These are phyloP conservation scores for Polyommatus iphigenia DNA, from an alignment of 2,888 invertebrate genomes.

Conservation along the genomic window DNA sequence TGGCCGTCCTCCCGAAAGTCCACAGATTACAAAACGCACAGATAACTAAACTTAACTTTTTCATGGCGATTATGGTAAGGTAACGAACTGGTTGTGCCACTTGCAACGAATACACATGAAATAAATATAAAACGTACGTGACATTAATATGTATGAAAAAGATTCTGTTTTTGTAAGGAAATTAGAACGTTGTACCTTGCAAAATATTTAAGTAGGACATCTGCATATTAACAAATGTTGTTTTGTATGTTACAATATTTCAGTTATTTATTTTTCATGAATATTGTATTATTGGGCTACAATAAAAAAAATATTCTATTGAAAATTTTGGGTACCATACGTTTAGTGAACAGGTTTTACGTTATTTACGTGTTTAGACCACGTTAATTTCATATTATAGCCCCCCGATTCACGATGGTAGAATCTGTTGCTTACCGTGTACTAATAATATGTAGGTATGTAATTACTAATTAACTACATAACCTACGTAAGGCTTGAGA, in stretches of 20 bases:
- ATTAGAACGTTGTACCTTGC: slow-evolving; percentile 24
- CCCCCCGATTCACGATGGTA: no score
- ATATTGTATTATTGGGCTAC: background rate
- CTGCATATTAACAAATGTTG: background rate
- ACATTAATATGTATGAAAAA: slow-evolving; percentile 20
- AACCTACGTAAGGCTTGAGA: background rate
- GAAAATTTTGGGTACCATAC: background rate
- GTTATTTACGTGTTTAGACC: background rate
- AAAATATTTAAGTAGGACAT: slow-evolving; percentile 21
- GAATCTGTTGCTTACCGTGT: background rate
- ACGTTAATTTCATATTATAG: background rate
- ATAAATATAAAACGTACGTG: slow-evolving; percentile 29
- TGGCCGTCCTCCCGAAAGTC: slow-evolving; percentile 43
- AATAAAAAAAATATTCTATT: background rate
- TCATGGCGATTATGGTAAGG: slow-evolving; percentile 35
- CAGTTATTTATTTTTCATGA: background rate
- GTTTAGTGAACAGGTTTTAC: background rate
- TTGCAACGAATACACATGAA: background rate
- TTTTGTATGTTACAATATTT: slow-evolving; percentile 15
- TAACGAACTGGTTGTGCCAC: slow-evolving; percentile 6
- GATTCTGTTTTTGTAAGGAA: slow-evolving; percentile 15
- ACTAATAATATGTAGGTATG: no score
- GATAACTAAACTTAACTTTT: slow-evolving; percentile 38
- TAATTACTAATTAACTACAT: background rate
- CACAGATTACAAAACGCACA: slow-evolving; percentile 45